phyloP scores from a whole-genome alignment of 2,797 vertebrate genomes.

The Uromys caudimaculatus region DNA sequence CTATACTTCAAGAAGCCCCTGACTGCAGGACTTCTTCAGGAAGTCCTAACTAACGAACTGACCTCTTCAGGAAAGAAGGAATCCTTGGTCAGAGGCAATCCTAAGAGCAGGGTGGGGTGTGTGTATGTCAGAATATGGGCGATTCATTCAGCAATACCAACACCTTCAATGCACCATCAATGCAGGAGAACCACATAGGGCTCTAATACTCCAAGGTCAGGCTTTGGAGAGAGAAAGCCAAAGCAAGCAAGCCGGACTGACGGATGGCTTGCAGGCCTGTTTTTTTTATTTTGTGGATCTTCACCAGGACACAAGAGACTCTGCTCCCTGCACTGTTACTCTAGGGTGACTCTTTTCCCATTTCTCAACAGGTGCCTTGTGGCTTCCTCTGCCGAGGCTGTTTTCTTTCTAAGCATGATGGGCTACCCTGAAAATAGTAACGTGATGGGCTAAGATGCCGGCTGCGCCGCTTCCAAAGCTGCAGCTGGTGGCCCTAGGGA shows the following conservation, averaged over 20 bases:
- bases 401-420: not conserved
- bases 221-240: conserved; percentile 11
- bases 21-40: not conserved
- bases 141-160: not conserved
- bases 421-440: not conserved
- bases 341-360: not conserved
- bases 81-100: conserved; percentile 79
- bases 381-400: not conserved
- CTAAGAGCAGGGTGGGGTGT: not conserved
- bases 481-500: not conserved
- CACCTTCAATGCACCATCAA: not conserved
- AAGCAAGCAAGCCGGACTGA: not conserved
- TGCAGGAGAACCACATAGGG: not conserved
- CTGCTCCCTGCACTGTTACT: not conserved
- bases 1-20: not conserved
- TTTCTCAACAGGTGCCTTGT: not conserved
- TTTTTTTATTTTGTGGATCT: not conserved
- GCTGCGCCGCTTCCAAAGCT: not conserved
- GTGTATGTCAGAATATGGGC: not conserved
- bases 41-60: not conserved
- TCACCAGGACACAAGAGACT: not conserved
- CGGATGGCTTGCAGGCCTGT: not conserved
- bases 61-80: not conserved
- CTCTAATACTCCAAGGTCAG: not conserved
- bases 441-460: not conserved